Percentiles rank a stretch among this genome's conserved stretches.
phyloP scores from a whole-genome alignment of 2,888 invertebrate species.

The Scelioninae gen. 2 region DNA sequence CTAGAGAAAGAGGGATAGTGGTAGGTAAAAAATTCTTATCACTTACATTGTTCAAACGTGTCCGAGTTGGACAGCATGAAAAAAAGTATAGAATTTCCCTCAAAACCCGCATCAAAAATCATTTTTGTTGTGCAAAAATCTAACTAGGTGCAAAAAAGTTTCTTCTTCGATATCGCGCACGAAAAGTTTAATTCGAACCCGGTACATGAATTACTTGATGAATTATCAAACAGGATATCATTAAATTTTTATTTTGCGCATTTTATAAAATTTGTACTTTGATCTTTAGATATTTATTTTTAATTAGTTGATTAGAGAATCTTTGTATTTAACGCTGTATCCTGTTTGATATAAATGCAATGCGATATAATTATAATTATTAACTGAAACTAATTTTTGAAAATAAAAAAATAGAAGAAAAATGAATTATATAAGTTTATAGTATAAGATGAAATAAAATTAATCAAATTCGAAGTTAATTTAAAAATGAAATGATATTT shows the following conservation, averaged over 20 bases:
- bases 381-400: too few species aligned
- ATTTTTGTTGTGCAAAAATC: slow-evolving; percentile 66
- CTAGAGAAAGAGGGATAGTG: slow-evolving; percentile 62
- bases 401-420: too few species aligned
- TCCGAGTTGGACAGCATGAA: slow-evolving; percentile 73
- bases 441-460: too few species aligned
- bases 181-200: slow-evolving; percentile 38
- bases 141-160: slow-evolving; percentile 62
- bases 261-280: too few species aligned
- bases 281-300: too few species aligned
- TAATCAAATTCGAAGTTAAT: too few species aligned
- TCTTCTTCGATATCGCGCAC: slow-evolving; percentile 46
- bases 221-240: slow-evolving; percentile 39
- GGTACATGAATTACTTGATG: slow-evolving; percentile 42
- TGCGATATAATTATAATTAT: too few species aligned
- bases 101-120: slow-evolving; percentile 73
- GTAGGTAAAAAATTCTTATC: slow-evolving; percentile 69
- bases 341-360: slow-evolving; percentile 39
- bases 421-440: too few species aligned
- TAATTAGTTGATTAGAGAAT: too few species aligned
- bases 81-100: slow-evolving; percentile 73
- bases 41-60: slow-evolving; percentile 73
- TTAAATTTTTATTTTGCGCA: too few species aligned
- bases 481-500: too few species aligned
- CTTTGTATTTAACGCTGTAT: slow-evolving; percentile 9